These are phyloP conservation scores for Picathartes gymnocephalus DNA, from an alignment of 2,113 vertebrate genomes.

Conservation along the genomic window DNA sequence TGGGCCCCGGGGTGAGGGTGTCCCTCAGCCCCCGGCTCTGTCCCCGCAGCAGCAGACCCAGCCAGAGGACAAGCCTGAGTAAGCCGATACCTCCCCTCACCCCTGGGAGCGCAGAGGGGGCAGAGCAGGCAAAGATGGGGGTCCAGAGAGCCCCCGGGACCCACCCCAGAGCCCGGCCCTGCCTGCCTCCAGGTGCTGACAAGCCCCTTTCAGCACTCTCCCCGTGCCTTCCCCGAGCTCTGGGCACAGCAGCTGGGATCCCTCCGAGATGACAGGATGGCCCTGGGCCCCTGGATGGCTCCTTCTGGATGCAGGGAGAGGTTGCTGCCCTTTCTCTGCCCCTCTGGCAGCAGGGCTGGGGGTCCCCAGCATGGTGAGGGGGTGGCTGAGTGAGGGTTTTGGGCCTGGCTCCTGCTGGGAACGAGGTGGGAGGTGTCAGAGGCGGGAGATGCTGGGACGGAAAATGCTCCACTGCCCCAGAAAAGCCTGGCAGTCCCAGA, in stretches of 20 bases:
- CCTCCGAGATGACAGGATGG: neutral
- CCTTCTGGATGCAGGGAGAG: neutral
- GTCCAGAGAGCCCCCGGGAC: neutral
- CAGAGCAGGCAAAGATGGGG: neutral
- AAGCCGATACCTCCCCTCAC: neutral
- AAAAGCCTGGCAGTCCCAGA: neutral
- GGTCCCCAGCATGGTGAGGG: neutral
- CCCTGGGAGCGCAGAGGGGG: neutral
- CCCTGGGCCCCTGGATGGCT: neutral
- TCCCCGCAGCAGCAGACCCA: constrained; percentile 35
- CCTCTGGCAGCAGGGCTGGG: neutral
- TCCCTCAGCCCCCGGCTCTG: constrained; percentile 9
- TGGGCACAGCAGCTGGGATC: neutral
- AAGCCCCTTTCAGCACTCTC: neutral
- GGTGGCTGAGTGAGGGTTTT: neutral
- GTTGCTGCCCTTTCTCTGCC: neutral
- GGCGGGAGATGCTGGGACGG: accelerated
- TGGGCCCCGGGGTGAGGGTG: neutral
- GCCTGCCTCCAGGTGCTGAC: neutral
- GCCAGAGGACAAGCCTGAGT: constrained; percentile 47
- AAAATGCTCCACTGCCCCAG: neutral
- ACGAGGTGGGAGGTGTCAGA: neutral
- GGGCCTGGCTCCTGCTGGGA: neutral
- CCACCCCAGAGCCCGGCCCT: neutral
- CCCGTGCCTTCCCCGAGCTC: neutral